Evolutionary conservation across 2,888 invertebrate genomes (phyloP).

Genomic region (Nemoura dubitans): DNA sequence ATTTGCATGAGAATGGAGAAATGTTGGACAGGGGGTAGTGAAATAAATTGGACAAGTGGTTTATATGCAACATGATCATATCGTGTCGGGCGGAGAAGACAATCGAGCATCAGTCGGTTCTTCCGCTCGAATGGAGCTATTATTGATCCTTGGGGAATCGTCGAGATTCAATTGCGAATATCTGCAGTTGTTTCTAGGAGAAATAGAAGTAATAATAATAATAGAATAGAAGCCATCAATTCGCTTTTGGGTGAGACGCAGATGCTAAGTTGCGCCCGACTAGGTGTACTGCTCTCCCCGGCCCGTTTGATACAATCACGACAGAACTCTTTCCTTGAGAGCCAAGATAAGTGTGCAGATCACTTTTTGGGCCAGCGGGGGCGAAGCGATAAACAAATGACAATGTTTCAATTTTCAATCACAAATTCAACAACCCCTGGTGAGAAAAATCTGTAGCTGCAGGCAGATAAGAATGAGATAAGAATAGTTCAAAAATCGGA

Average conservation of each 20-base stretch:
- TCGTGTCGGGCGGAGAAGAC: not conserved
- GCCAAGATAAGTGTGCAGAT: not conserved
- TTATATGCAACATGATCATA: not conserved
- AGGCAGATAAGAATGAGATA: slow-evolving; percentile 22
- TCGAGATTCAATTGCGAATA: slow-evolving; percentile 9
- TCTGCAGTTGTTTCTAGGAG: not conserved
- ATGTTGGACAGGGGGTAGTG: not conserved
- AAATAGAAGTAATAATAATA: not conserved
- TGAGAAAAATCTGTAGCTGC: not conserved
- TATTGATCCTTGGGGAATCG: slow-evolving; percentile 20
- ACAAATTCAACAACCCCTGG: not conserved
- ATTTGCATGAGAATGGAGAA: not conserved
- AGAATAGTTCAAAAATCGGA: slow-evolving; percentile 20
- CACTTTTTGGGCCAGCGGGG: not conserved
- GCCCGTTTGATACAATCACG: not conserved
- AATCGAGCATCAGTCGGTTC: not conserved
- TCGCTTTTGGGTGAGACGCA: not conserved
- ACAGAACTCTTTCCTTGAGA: not conserved
- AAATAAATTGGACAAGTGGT: slow-evolving; percentile 7
- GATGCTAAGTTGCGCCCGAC: not conserved
- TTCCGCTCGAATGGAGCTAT: not conserved
- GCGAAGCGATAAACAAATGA: not conserved
- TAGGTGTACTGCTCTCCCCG: not conserved
- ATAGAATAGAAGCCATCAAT: not conserved
- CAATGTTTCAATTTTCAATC: not conserved